Evolutionary conservation across 2,888 invertebrate species (phyloP), one percentile per base, ranked within the genome.

Genomic region (Minunthozetes semirufus): DNA sequence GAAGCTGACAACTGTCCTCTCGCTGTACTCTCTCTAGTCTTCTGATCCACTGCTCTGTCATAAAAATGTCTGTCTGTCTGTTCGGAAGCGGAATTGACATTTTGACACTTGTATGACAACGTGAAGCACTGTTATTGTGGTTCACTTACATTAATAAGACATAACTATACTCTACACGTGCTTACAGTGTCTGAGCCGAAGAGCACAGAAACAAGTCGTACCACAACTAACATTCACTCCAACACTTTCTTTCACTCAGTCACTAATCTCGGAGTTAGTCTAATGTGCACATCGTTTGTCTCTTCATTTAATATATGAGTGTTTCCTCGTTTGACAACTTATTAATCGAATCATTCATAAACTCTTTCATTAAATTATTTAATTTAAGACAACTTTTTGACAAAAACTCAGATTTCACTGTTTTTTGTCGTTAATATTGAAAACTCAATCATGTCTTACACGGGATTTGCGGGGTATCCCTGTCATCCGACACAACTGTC

Each of bases 31-130:
- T 3, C 48, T 59, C 59, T 59, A 19, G 4, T 59, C 19, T 59
- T 8, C n/a, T n/a, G 19, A 59, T 11, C 22, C 19, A 59, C 9
- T 59, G 59, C 22, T 59, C 19, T 59, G 59, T 59, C 59, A 59
- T 59, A 59, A 59, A 59, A 59, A 59, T 59, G 59, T 59, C 59
- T 59, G n/a, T 48, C 48, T n/a, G 15, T 48, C 15, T 48, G 59
- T 59, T 59, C n/a, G 59, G 59, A 59, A 59, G 22, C 59, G 59
- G 59, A 59, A 59, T 59, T 59, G 59, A 59, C 59, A 59, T 59
- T 59, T 59, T 59, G 59, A 59, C 59, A 59, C 59, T 59, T 59
- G 59, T 59, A 59, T 59, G 59, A 59, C 59, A 59, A 22, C n/a
- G 19, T 11, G 59, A n/a, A 59, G 59, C 59, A 59, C 22, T 59